Evolutionary conservation across 2,888 invertebrate species (phyloP).

Genomic region (Pachydiplax longipennis): DNA sequence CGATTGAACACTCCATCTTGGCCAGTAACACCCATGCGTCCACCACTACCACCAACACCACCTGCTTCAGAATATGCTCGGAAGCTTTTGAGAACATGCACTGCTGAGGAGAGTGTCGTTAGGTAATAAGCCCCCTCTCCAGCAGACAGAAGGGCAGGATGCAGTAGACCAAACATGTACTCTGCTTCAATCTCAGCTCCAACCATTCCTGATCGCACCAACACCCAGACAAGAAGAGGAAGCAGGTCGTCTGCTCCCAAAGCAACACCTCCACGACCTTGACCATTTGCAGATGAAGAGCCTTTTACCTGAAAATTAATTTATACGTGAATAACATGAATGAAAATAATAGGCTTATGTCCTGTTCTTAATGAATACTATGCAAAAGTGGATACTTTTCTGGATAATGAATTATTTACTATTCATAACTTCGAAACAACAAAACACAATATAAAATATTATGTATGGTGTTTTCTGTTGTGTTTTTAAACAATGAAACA

Average conservation of each 20-base stretch:
- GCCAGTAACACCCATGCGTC: neutral
- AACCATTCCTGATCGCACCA: constrained; percentile 88
- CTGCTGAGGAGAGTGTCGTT: constrained; percentile 91
- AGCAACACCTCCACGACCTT: constrained; percentile 61
- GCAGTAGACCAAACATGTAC: constrained; percentile 93
- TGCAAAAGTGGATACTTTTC: no score
- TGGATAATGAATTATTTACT: no score
- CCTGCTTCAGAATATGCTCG: constrained; percentile 54
- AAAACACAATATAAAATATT: no score
- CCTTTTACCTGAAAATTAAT: constrained; percentile 68
- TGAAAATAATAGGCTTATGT: no score
- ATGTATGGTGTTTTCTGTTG: no score
- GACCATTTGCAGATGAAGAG: constrained; percentile 60
- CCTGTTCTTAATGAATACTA: no score
- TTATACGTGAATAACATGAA: neutral
- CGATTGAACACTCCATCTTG: neutral
- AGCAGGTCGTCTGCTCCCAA: constrained; percentile 89
- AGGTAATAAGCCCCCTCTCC: constrained; percentile 96
- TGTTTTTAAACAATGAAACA: no score
- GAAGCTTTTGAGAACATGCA: constrained; percentile 83
- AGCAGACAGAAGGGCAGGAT: constrained; percentile 82
- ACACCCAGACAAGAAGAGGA: constrained; percentile 89
- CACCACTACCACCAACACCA: constrained; percentile 25
- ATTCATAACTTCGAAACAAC: no score
- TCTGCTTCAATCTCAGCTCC: constrained; percentile 95